phyloP scores from a whole-genome alignment of 2,113 vertebrate species.

The Psilopogon haemacephalus region DNA sequence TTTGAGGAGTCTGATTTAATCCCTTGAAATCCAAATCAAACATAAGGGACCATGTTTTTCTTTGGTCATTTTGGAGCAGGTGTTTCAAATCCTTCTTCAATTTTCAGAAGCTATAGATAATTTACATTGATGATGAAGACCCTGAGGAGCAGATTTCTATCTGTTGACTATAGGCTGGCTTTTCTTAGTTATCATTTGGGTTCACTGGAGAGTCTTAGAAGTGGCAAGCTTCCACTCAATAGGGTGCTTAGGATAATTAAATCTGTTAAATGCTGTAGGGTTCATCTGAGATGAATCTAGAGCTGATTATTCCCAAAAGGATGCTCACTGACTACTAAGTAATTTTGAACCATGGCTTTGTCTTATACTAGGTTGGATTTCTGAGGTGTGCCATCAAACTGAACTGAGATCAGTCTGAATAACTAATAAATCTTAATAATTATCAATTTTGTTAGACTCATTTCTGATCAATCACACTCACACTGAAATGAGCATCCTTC shows the following conservation, averaged over 20 bases:
- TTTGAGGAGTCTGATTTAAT: background rate
- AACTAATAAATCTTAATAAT: background rate
- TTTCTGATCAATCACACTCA: background rate
- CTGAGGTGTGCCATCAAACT: background rate
- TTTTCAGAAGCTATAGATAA: background rate
- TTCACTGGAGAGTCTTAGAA: background rate
- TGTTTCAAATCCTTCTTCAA: background rate
- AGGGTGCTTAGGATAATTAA: background rate
- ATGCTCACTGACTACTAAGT: background rate
- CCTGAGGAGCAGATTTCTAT: background rate
- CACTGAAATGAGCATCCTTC: background rate
- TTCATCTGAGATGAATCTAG: background rate
- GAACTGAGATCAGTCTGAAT: background rate
- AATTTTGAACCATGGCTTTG: background rate
- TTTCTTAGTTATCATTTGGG: background rate
- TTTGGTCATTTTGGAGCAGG: background rate
- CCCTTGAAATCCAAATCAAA: background rate
- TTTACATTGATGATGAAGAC: background rate
- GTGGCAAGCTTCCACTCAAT: background rate
- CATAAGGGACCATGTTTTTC: rapidly evolving
- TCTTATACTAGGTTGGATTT: background rate
- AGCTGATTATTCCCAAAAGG: background rate
- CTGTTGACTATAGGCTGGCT: background rate
- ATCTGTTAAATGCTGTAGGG: background rate
- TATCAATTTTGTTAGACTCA: background rate